Evolutionary conservation across 2,797 vertebrate species (phyloP), one percentile per base, ranked within the genome.

Genomic region (Alca torda): DNA sequence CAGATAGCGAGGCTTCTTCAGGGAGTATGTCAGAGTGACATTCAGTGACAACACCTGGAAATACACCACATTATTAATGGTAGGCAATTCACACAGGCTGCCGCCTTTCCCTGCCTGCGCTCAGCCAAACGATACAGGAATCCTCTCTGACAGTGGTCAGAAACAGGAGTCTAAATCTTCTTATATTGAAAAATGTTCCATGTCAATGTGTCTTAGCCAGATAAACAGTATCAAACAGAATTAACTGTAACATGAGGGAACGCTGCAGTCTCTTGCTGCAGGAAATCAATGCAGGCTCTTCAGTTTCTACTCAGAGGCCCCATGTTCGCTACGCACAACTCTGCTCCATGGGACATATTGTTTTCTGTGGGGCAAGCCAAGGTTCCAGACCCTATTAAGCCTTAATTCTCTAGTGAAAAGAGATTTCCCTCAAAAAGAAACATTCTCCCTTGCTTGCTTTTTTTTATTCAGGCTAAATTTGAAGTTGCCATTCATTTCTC

Each of bases 141-240:
- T 94, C 67, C 72, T 95, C 45, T 39, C 67, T 85, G 68, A 89
- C 86, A 87, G 56, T 86, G 93, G 93, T 89, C 96, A 89, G 68
- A 77, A 90, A 93, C 65, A 84, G 61, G 59, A 91, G 37, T 69
- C 72, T 87, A 63, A 95, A 83, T 83, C 60, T 88, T 89, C 84
- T 95, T 82, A 64, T 18, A 28, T 0, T 92, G 78, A 94, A 93
- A 93, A 96, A 92, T 57, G 45, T 56, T 93, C 70, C n/a, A 17
- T 78, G 94, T 91, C 94, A 95, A 31, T 84, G 67, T 82, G 78
- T 68, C 89, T 95, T 79, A 93, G 74, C 31, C 48, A 96, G 95
- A 96, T 89, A 95, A 97, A 96, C 39, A 90, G 18, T 85, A 95
- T 93, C 89, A 87, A 77, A 92, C 28, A 67, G 81, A 93, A 96